Conservation (phyloP, 2,797 vertebrate species). For the Dendrocincla tyrannina region DNA sequence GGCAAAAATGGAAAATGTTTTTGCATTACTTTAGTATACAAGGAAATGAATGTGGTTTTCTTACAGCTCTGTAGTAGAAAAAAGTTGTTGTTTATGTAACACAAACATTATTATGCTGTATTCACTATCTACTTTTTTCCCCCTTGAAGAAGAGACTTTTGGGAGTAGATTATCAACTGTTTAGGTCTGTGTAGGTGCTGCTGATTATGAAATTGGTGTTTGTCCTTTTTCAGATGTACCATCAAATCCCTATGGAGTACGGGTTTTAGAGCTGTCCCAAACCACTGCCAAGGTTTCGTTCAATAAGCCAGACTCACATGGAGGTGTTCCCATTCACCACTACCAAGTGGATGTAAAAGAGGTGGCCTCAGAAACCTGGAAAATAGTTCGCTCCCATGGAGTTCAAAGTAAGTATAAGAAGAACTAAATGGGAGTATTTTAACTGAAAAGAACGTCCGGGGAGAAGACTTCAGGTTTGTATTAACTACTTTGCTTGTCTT, state of each 20-base stretch:
- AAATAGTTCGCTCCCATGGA: slow-evolving; percentile 90
- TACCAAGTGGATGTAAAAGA: slow-evolving; percentile 96
- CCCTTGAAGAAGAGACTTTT: neutral
- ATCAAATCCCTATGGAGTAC: slow-evolving; percentile 91
- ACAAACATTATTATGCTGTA: neutral
- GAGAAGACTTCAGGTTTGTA: neutral
- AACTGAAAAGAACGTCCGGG: neutral
- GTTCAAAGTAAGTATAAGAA: slow-evolving; percentile 88
- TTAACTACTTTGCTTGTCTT: neutral
- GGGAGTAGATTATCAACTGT: neutral
- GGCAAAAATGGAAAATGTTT: neutral
- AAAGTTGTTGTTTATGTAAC: neutral
- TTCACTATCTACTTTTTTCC: neutral
- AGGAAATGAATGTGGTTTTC: neutral
- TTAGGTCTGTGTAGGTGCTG: neutral
- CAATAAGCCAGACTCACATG: slow-evolving; percentile 95
- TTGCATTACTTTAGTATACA: neutral
- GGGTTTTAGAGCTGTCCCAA: slow-evolving; percentile 90
- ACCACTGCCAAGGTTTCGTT: slow-evolving; percentile 92
- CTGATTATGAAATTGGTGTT: neutral
- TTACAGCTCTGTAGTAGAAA: neutral
- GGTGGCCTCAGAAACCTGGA: slow-evolving; percentile 89
- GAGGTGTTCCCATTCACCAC: slow-evolving; percentile 95
- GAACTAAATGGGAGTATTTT: neutral
- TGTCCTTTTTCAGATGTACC: slow-evolving; percentile 85